A percentile compares a stretch with the other conserved stretches of the same genome.
These are phyloP conservation scores for Drosophila pachea DNA, from an alignment of 1,140 invertebrate genomes.

Conservation along the genomic window DNA sequence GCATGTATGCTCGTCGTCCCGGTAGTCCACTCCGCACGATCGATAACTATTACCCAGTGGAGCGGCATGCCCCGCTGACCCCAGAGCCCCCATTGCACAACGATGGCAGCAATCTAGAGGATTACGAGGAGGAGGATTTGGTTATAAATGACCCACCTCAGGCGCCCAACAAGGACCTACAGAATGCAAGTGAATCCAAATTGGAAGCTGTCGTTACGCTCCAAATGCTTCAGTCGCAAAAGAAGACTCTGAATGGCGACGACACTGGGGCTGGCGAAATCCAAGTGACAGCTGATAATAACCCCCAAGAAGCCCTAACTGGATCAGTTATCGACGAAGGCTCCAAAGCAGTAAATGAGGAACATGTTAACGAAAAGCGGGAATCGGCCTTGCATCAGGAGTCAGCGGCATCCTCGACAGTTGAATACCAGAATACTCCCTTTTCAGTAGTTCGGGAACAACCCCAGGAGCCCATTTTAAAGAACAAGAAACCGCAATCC, in stretches of 20 bases:
- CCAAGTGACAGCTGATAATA: conserved; percentile 72
- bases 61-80: conserved; percentile 61
- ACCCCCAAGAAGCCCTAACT: conserved; percentile 61
- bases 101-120: conserved; percentile 51
- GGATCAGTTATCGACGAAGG: conserved; percentile 36
- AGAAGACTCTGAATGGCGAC: conserved; percentile 58
- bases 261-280: conserved; percentile 69
- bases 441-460: conserved; percentile 79
- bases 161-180: conserved; percentile 55
- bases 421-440: conserved; percentile 75
- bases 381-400: conserved; percentile 25
- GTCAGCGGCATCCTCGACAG: conserved; percentile 35
- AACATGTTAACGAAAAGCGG: conserved; percentile 25
- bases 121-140: conserved; percentile 75
- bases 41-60: conserved; percentile 56
- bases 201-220: conserved; percentile 81
- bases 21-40: conserved; percentile 40
- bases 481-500: conserved; percentile 78
- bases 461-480: conserved; percentile 79
- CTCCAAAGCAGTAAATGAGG: not conserved
- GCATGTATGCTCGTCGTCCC: conserved; percentile 54
- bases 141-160: conserved; percentile 76
- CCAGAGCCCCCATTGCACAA: conserved; percentile 49
- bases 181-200: conserved; percentile 51
- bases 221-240: conserved; percentile 83